Percentiles rank a stretch among this genome's conserved stretches.
Conservation (phyloP, 2,113 vertebrate species). For the Shinisaurus crocodilurus region DNA sequence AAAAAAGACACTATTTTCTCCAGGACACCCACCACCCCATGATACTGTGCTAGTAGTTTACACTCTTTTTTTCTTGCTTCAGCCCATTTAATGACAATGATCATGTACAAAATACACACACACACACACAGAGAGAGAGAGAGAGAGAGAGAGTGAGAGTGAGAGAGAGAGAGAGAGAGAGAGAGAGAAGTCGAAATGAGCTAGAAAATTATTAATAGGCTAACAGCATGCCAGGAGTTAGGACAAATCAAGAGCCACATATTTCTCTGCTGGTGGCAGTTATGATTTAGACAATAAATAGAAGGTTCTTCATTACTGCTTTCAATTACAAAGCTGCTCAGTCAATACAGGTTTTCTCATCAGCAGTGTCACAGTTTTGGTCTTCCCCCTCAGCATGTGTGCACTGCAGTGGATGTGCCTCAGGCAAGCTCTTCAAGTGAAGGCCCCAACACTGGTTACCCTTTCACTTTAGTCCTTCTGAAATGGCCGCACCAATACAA, state of each 20-base stretch:
- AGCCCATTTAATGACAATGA: conserved; percentile 13
- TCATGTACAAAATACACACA: background rate
- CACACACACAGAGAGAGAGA: too few species aligned
- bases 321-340: conserved; percentile 57
- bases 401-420: background rate
- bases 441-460: background rate
- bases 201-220: conserved; percentile 52
- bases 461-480: background rate
- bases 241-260: conserved; percentile 1
- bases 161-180: too few species aligned
- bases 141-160: conserved; percentile 34
- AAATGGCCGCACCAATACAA: background rate
- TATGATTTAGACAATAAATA: conserved; percentile 60
- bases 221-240: conserved; percentile 56
- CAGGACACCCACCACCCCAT: background rate
- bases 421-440: background rate
- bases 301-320: conserved; percentile 60
- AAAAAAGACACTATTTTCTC: conserved; percentile 37
- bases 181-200: conserved; percentile 40
- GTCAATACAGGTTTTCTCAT: conserved; percentile 62
- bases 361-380: conserved; percentile 8
- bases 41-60: background rate
- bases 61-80: conserved; percentile 61
- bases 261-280: conserved; percentile 66
- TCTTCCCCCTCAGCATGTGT: conserved; percentile 28